Base-by-base conservation (phyloP, 92 coral and sea anemone genomes). In the Pocillopora meandrina region DNA sequence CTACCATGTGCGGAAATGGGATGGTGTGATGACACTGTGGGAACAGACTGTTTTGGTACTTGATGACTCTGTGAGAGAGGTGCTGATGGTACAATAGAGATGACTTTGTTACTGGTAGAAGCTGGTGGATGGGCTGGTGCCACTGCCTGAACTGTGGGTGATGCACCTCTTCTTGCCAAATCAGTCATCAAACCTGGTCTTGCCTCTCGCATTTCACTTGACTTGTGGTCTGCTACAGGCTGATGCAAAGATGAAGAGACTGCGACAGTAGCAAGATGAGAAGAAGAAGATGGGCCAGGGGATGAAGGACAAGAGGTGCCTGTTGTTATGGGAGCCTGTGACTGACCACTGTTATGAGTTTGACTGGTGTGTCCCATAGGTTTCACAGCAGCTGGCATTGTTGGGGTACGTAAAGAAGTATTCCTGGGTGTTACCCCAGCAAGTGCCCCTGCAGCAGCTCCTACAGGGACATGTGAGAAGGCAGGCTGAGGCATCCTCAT, bases 381-480 rank as follows among this genome's bases (percentile, higher is more conserved):
- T 77, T 91, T 91, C 10, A 84, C 75, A 18, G 92, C 63, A 21
- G 92, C 16, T n/a, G 89, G 86, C 64, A 87, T 55, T 34, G 93
- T n/a, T 62, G 91, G 83, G 12, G 75, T 84, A 47, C 95, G 90
- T 10, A 89, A 56, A 23, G 88, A 76, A 1, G 90, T 81, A 82
- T 87, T 86, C 83, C 94, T 84, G 11, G 98, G 95, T 56, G 91
- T 87, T 62, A 92, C 98, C 78, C 93, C 92, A 55, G 96, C 98
- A 20, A 94, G 88, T 8, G 98, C 95, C 0, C 97, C 96, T 47
- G 93, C 93, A 1, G 98, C 91, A 59, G 97, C 96, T 16, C 96
- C 95, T 34, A 88, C 88, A 9, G 98, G 98, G 31, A 94, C 93
- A 85, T 94, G 98, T 4, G 94, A 86, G 19, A 93, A 94, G 0